phyloP scores from a whole-genome alignment of 2,113 vertebrate genomes.

The Phylloscopus whistleri region DNA sequence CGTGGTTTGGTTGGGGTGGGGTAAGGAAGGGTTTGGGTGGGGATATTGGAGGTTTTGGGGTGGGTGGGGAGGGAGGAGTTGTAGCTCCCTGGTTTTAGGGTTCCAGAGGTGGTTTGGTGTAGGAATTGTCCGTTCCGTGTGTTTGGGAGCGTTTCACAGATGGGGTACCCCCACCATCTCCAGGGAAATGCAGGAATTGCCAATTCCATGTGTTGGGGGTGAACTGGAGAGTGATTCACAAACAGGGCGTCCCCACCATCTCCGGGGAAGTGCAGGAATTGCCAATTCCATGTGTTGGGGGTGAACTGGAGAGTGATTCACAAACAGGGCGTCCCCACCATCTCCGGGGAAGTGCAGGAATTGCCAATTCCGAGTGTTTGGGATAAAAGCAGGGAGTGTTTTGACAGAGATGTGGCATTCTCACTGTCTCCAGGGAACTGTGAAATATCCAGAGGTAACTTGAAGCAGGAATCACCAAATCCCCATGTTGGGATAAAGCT shows the following conservation, averaged over 20 bases:
- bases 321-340: neutral
- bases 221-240: too few relatives aligned
- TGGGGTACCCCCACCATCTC: too few relatives aligned
- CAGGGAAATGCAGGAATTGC: too few relatives aligned
- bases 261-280: too few relatives aligned
- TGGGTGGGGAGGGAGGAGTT: neutral
- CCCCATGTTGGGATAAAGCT: too few relatives aligned
- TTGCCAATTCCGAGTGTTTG: fast-evolving
- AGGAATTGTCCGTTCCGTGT: too few relatives aligned
- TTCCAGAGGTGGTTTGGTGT: neutral
- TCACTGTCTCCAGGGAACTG: too few relatives aligned
- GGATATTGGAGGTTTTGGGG: neutral
- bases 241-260: too few relatives aligned
- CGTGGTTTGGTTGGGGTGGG: fast-evolving
- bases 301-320: too few relatives aligned
- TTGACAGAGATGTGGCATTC: neutral
- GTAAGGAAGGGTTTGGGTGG: neutral
- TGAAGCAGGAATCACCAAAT: neutral
- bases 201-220: too few relatives aligned
- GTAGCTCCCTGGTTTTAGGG: fast-evolving
- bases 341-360: neutral
- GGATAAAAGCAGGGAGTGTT: neutral
- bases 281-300: fast-evolving
- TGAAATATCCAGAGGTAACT: neutral
- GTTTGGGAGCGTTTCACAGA: too few relatives aligned